Base-by-base conservation (phyloP, 1,140 invertebrate genomes). In the Pogonomyrmex californicus region DNA sequence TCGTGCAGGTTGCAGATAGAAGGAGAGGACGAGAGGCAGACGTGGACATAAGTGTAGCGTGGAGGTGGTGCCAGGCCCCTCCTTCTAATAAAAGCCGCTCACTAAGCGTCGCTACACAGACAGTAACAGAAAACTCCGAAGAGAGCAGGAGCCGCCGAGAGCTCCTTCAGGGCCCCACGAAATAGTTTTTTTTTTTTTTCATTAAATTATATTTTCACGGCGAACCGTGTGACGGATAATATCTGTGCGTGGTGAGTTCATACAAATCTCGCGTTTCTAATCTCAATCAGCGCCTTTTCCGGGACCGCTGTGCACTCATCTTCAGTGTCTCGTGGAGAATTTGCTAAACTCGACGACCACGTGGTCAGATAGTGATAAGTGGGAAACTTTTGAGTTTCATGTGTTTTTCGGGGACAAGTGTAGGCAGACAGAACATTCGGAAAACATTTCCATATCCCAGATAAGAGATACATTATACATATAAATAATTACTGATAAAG, bases 61-160 rank as follows among this genome's bases (percentile, higher is more conserved):
- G 94, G 94, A 93, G 94, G 94, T 94, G 94, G 94, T 90, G 93
- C 91, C 90, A 93, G 93, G 92, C 94, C 93, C 94, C 95, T 94
- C 93, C 95, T 94, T 95, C 94, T 94, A 95, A 95, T 95, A 95
- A 95, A 95, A 95, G 94, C 95, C 94, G 95, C 93, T 95, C 93
- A 94, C 95, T 95, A 93, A 94, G 92, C 92, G 92, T 88, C 87
- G 92, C 92, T 92, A 94, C 90, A 95, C 95, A 95, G 94, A 95
- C 94, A 95, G 95, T 95, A 91, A 95, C 93, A 95, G 94, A 93
- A 93, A 92, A 93, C 92, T 44, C 86, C 92, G 93, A 94, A 87
- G 91, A 92, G 92, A 93, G 93, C 92, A 93, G 92, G 94, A 94
- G 94, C 93, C 89, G 81, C 88, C 93, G 92, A 91, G 93, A 94